Evolutionary conservation across 1,140 invertebrate genomes (phyloP), one percentile per base, ranked within the genome.

Genomic region (Pomacea maculata): DNA sequence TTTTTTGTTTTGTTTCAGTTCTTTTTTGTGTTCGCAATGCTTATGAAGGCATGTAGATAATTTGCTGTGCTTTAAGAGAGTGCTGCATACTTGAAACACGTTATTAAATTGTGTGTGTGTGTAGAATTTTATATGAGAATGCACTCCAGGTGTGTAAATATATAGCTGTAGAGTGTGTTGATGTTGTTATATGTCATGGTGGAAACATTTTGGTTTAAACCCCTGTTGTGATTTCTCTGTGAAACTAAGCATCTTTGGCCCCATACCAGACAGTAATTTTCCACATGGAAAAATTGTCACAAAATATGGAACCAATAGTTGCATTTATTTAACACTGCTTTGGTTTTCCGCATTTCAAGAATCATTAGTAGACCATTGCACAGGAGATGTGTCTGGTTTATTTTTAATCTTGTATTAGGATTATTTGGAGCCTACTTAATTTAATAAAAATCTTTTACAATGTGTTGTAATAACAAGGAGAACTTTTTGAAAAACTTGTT

Each of bases 61-160:
- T 67, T 78, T 78, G 77, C 2, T 78, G 77, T 70, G 77, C 77
- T 78, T 78, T 57, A 21, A 57, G n/a, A 17, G 77, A 71, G 25
- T 78, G 77, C 61, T 14, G 61, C 64, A 65, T 78, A 67, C 45
- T 25, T 29, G n/a, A 21, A 25, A 63, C 17, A 64, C 17, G 64
- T 78, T 34, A 29, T 15, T 77, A 21, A 57, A 77, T 12, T 68
- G 57, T 75, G 54, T 75, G 52, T 55, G 17, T 61, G 63, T 77
- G 63, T 65, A 45, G n/a, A 65, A 64, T 63, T 77, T 34, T 77
- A 29, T 77, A 52, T 76, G 75, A 61, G 61, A 64, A 76, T 76
- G 75, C 75, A 63, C 61, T 61, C 75, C 75, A 64, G 64, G 17
- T 61, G 75, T 77, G 64, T 77, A 29, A 17, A 6, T 25, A 12